A percentile compares a stretch with the other conserved stretches of the same genome.
phyloP scores from a whole-genome alignment of 30 jellyfish, hydroid and myxozoan species.

The Cassiopea andromeda region DNA sequence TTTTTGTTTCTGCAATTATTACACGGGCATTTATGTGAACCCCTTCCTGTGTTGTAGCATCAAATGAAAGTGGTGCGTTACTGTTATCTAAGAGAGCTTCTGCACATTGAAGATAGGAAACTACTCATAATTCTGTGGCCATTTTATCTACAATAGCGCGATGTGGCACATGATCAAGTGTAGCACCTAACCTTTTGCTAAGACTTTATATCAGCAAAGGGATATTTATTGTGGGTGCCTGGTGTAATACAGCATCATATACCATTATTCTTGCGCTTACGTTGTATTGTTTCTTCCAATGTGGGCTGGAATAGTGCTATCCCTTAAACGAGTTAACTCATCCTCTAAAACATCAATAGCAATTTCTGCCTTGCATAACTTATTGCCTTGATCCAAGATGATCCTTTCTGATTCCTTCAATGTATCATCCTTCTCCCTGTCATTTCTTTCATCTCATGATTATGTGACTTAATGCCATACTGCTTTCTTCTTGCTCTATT shows the following conservation, averaged over 20 bases:
- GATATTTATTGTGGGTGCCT: slow-evolving; percentile 9
- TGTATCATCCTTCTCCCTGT: slow-evolving; percentile 3
- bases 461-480: slow-evolving; percentile 13
- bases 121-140: slow-evolving; percentile 18
- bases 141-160: slow-evolving; percentile 26
- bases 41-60: slow-evolving; percentile 53
- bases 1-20: neutral
- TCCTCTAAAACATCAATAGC: slow-evolving; percentile 4
- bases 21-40: neutral
- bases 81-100: neutral
- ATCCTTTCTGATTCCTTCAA: slow-evolving; percentile 14
- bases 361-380: neutral
- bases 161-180: slow-evolving; percentile 4
- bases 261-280: slow-evolving; percentile 17
- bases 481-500: slow-evolving; percentile 10
- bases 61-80: slow-evolving; percentile 20
- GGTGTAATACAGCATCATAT: slow-evolving; percentile 20
- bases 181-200: neutral
- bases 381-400: neutral
- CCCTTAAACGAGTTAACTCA: slow-evolving; percentile 7
- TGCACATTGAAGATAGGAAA: slow-evolving; percentile 30
- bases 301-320: neutral
- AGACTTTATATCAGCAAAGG: neutral
- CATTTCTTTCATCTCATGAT: slow-evolving; percentile 1
- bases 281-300: slow-evolving; percentile 3